Base-by-base conservation (phyloP, 2,113 vertebrate species). In the Grallaria varia region DNA sequence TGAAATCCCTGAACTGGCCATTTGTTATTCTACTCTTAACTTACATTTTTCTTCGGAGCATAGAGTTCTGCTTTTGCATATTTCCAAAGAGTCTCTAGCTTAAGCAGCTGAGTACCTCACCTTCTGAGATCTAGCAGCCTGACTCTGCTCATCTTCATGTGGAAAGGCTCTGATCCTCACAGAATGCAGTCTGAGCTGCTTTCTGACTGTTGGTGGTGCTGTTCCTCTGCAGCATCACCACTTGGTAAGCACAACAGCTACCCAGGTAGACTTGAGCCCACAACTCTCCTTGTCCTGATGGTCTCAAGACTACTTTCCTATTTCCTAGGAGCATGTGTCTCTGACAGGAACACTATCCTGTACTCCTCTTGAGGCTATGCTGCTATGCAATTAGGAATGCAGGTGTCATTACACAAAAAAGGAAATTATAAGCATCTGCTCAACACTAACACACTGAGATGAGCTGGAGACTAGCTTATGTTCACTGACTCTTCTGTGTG, bases 131-230 rank as follows among this genome's bases (percentile, higher is more conserved):
- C 45, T 10, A 71, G 22, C 15, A 87, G 64, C 19, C 62, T 82
- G 77, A 87, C 69, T 64, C 47, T 39, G 74, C 56, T 87, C 45
- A 82, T 50, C 56, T 63, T 68, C 22, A 33, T 5, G 35, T 2
- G 4, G 63, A 90, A 84, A 53, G 37, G 58, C 14, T 40, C 44
- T 50, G 14, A 22, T 56, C 53, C 37, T 66, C 72, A 18, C 4
- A 8, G 88, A 64, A 69, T 14, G 14, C 40, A 39, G 15, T n/a
- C 53, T 49, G 45, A 90, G 50, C 40, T 79, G 37, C 58, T 50
- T 78, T 44, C 37, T 78, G 59, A 77, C 77, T 95, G 64, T 18
- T 86, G 90, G 83, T 86, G 76, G 83, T 80, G 89, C 86, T 95
- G 69, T 71, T 92, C 35, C 45, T 44, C 78, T 90, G 67, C 87